These are phyloP conservation scores for Hemithea aestivaria DNA, from an alignment of 2,888 invertebrate species.

Conservation along the genomic window DNA sequence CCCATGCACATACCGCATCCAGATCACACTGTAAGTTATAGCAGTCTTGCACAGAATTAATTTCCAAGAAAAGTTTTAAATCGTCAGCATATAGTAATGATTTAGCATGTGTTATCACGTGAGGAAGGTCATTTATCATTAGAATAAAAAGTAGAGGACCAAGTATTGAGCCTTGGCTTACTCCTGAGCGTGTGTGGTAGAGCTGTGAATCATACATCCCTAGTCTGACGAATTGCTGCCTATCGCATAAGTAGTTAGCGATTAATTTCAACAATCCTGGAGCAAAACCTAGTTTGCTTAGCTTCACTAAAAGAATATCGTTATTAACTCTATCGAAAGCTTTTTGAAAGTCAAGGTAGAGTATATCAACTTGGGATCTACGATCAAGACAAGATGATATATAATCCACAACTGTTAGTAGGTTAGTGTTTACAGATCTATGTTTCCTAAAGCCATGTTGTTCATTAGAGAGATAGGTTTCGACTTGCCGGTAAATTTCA, in stretches of 20 bases:
- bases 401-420: not conserved
- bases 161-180: no score
- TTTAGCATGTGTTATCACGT: no score
- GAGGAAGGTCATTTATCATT: no score
- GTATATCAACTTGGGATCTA: not conserved
- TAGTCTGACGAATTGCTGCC: not conserved
- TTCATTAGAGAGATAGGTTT: not conserved
- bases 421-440: constrained; percentile 1
- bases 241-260: constrained; percentile 1
- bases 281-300: not conserved
- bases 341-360: not conserved
- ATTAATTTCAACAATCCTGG: not conserved
- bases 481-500: not conserved
- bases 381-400: not conserved
- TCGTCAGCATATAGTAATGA: no score
- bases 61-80: no score
- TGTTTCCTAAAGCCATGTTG: constrained; percentile 4
- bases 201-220: constrained; percentile 1
- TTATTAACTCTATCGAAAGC: constrained; percentile 6
- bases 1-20: no score
- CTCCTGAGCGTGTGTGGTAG: constrained; percentile 10
- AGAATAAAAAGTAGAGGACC: no score
- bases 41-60: no score
- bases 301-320: not conserved
- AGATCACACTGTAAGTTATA: no score